A percentile compares a stretch with the other conserved stretches of the same genome.
Evolutionary conservation across 2,797 vertebrate genomes (phyloP).

Genomic region (Sylvia borin): DNA sequence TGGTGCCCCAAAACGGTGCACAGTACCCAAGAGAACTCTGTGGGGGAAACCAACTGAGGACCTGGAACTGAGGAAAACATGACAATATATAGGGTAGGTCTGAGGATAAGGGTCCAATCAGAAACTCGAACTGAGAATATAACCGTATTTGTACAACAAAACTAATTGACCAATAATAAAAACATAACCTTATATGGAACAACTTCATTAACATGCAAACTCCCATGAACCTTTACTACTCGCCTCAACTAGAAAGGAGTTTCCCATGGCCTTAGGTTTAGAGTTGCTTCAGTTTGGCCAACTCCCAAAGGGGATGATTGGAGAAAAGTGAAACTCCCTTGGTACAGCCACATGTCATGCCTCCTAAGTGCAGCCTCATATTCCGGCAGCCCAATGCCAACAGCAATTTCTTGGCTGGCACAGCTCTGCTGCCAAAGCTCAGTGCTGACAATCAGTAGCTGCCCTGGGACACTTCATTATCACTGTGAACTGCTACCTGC

Average conservation of each 20-base stretch:
- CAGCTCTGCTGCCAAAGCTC: background rate
- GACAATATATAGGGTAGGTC: background rate
- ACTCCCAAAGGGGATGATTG: background rate
- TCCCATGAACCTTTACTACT: background rate
- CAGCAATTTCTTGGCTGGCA: background rate
- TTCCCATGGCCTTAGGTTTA: background rate
- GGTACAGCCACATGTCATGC: background rate
- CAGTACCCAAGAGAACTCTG: background rate
- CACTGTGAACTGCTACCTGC: background rate
- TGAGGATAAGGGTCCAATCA: background rate
- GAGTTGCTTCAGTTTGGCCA: background rate
- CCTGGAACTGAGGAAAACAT: background rate
- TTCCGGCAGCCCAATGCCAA: background rate
- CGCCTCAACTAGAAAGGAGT: background rate
- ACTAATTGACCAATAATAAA: background rate
- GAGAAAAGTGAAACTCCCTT: background rate
- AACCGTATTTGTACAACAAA: background rate
- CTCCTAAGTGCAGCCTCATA: background rate
- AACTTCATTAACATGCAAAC: background rate
- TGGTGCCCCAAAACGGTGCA: background rate
- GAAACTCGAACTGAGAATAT: background rate
- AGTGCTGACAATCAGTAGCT: background rate
- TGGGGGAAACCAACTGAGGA: background rate
- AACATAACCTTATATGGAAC: background rate
- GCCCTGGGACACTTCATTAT: background rate